Conservation (phyloP, 2,888 invertebrate species). For the Eupithecia subumbrata region DNA sequence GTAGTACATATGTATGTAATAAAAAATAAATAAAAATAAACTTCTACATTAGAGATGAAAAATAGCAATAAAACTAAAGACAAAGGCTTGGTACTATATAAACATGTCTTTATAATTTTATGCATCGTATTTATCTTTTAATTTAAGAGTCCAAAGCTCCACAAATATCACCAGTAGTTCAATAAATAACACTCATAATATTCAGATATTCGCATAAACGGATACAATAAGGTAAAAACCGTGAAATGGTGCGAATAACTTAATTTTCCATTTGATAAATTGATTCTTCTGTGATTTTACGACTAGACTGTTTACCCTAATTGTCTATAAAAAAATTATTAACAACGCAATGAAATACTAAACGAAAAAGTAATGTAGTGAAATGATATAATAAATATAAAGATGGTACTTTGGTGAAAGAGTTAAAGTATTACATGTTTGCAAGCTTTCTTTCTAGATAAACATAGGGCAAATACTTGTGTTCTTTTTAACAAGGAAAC, state of each 20-base stretch:
- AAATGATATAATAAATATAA: not conserved
- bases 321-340: not conserved
- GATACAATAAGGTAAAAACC: constrained; percentile 20
- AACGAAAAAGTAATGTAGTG: not conserved
- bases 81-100: not conserved
- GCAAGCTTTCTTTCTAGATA: not conserved
- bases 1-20: no score
- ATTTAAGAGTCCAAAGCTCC: constrained; percentile 32
- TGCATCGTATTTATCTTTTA: not conserved
- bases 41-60: not conserved
- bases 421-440: not conserved
- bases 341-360: not conserved
- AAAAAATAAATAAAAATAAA: not conserved
- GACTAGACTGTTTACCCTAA: not conserved
- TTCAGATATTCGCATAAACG: constrained; percentile 28
- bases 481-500: not conserved
- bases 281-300: not conserved
- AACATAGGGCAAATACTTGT: no score
- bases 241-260: constrained; percentile 23
- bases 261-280: constrained; percentile 2
- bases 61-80: not conserved
- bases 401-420: not conserved
- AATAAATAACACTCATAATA: constrained; percentile 27
- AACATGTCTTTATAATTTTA: not conserved
- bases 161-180: constrained; percentile 25